phyloP scores from a whole-genome alignment of 1,140 invertebrate genomes.

The Epicauta chinensis region DNA sequence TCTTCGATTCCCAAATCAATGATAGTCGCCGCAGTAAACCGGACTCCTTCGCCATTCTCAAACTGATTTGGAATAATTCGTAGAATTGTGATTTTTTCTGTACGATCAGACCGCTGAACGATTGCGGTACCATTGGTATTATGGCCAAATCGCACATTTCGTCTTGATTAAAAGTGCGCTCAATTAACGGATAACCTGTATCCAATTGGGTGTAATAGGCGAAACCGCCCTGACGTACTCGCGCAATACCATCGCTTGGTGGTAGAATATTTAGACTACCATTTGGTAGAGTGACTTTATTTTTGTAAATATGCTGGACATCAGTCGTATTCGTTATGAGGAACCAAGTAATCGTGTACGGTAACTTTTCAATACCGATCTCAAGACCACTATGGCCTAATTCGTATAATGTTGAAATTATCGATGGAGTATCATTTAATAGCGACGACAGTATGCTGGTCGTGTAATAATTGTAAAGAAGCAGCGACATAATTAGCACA shows the following conservation, averaged over 20 bases:
- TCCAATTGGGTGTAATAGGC: constrained; percentile 48
- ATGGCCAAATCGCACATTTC: constrained; percentile 45
- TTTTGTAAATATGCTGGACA: constrained; percentile 12
- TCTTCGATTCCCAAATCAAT: constrained; percentile 24
- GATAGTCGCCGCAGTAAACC: constrained; percentile 24
- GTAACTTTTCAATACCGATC: constrained; percentile 28
- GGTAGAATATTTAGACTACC: constrained; percentile 3
- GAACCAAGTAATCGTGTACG: constrained; percentile 28
- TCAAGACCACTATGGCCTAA: constrained; percentile 28
- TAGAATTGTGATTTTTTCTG: constrained; percentile 47
- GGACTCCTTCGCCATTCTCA: constrained; percentile 21
- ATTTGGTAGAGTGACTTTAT: constrained; percentile 4
- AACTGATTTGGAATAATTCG: constrained; percentile 42
- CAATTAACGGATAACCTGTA: constrained; percentile 45
- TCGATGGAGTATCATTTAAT: constrained; percentile 28
- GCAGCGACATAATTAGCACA: constrained; percentile 33
- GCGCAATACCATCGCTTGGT: constrained; percentile 18
- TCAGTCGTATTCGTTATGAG: constrained; percentile 15
- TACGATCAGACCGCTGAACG: constrained; percentile 42
- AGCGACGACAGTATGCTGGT: constrained; percentile 40
- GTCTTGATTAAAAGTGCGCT: constrained; percentile 41
- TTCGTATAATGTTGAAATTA: constrained; percentile 26
- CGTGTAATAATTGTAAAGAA: constrained; percentile 42
- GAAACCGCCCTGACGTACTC: constrained; percentile 32
- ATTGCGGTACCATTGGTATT: constrained; percentile 40